phyloP scores from a whole-genome alignment of 2,888 invertebrate species.

The Liopterus haemorrhoidalis region DNA sequence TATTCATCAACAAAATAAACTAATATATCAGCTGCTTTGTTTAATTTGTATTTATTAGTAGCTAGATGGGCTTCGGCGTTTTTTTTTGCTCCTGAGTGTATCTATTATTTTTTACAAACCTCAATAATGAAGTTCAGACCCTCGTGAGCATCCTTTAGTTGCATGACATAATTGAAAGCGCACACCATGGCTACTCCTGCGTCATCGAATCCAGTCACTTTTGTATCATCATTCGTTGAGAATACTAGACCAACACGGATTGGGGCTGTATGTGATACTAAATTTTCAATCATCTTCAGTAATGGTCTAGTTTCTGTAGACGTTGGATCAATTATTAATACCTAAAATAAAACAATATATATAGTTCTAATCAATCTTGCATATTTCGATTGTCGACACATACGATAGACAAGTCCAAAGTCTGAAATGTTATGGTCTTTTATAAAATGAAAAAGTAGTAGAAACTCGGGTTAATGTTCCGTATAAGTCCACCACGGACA shows the following conservation, averaged over 20 bases:
- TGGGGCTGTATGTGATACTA: conserved; percentile 86
- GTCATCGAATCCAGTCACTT: conserved; percentile 56
- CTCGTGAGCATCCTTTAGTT: conserved; percentile 65
- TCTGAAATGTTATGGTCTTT: no score
- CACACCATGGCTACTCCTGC: conserved; percentile 78
- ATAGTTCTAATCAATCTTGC: conserved; percentile 11
- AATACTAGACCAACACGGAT: conserved; percentile 84
- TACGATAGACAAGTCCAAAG: no score
- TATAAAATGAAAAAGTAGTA: no score
- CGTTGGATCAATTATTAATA: conserved; percentile 81
- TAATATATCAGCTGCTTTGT: no score
- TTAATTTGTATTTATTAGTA: no score
- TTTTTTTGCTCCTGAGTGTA: no score
- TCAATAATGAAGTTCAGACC: conserved; percentile 83
- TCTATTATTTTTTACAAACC: conserved; percentile 50
- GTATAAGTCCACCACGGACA: no score
- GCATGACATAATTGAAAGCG: conserved; percentile 84
- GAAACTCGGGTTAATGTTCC: no score
- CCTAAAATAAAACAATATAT: conserved; percentile 46
- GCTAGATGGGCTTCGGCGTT: no score
- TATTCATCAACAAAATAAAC: conserved; percentile 1
- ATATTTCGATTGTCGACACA: background rate
- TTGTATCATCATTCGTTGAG: conserved; percentile 54
- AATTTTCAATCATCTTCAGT: conserved; percentile 82
- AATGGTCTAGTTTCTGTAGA: conserved; percentile 62